Evolutionary conservation across 2,888 invertebrate species (phyloP), one percentile per base, ranked within the genome.

Genomic region (Catotricha subobsoleta): DNA sequence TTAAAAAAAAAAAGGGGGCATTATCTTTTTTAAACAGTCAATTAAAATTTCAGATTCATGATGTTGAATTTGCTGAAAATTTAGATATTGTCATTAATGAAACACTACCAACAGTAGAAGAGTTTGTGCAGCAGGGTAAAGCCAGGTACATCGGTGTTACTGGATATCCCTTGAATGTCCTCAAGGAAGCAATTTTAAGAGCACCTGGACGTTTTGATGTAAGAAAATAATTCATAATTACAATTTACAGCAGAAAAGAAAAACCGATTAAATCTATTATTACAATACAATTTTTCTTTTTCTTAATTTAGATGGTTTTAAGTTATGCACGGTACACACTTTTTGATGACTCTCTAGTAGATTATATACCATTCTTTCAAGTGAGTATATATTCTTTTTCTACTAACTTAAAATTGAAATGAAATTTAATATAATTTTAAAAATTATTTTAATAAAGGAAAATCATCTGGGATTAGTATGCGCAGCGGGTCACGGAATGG

Each of bases 81-180:
- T 58, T 76, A 16, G 76, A 84, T 31, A 62, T 80, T 9, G 67
- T 95, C 3, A 50, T 91, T 1, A 78, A 81, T 40, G 90, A 94
- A 62, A 90, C 91, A 0, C 58, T 95, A 29, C 92, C 92, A 3
- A 73, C 79, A 1, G 59, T 94, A 10, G 76, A 80, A 49, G 73
- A 72, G 50, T 70, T 82, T 8, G 78, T 82, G 2, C 67, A 72
- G 21, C 71, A 76, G 33, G 79, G 80, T 4, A 79, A 76, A 55
- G 81, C 80, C 0, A 72, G 70, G 45, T 80, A 69, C 55, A 86
- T 94, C 47, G 94, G 94, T 1, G 61, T 92, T 9, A 90, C 91
- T 0, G 83, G 80, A 15, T 94, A 94, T 60, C 81, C 87, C 15
- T 62, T 92, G 8, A 72, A 74, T 0, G 65, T 74, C 19, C 66